These are phyloP conservation scores for Eubasilissa splendida DNA, from an alignment of 2,888 invertebrate genomes.

Conservation along the genomic window DNA sequence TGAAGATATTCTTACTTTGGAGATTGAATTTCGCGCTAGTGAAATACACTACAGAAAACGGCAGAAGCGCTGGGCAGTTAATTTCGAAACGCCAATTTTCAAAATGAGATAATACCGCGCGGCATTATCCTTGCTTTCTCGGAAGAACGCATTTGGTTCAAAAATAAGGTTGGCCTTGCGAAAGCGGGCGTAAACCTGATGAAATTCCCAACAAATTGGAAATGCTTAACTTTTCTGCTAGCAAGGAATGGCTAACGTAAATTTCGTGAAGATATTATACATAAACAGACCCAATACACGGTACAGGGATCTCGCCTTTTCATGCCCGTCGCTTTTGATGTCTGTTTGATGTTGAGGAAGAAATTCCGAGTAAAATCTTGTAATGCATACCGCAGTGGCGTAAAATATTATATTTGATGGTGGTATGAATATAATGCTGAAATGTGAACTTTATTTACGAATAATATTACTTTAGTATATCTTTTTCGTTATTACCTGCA, in stretches of 20 bases:
- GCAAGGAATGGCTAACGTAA: constrained; percentile 6
- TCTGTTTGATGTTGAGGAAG: constrained; percentile 32
- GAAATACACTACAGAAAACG: too few species aligned
- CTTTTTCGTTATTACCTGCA: too few species aligned
- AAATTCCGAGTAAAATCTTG: constrained; percentile 32
- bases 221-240: constrained; percentile 25
- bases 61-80: not conserved
- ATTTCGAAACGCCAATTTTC: constrained; percentile 5
- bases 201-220: constrained; percentile 24
- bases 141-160: not conserved
- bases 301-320: not conserved
- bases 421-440: too few species aligned
- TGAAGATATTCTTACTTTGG: too few species aligned
- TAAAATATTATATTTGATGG: not conserved
- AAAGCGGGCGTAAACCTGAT: constrained; percentile 14
- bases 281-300: constrained; percentile 6
- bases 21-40: too few species aligned
- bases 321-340: constrained; percentile 28
- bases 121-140: constrained; percentile 2
- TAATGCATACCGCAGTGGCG: constrained; percentile 9
- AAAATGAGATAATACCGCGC: constrained; percentile 5
- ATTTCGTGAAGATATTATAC: constrained; percentile 37
- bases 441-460: too few species aligned
- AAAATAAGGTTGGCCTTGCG: not conserved
- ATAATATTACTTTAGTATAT: too few species aligned